Conservation (phyloP, 2,888 invertebrate species). For the Standfussiana lucernea region DNA sequence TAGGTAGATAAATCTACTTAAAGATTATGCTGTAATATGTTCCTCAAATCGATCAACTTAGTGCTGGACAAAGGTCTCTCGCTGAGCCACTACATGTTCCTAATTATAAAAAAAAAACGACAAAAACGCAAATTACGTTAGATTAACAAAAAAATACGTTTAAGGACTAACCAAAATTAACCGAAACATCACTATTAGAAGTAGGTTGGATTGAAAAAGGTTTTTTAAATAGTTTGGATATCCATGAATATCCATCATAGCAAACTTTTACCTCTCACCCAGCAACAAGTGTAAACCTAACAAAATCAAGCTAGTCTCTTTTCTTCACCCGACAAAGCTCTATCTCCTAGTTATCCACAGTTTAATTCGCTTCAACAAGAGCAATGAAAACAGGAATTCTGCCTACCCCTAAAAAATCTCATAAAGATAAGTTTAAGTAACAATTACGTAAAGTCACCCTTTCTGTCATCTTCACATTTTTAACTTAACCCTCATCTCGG, state of each 20-base stretch:
- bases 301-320: not conserved
- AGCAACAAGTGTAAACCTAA: not conserved
- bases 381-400: not conserved
- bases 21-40: not conserved
- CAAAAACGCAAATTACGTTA: too few species aligned
- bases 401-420: constrained; percentile 20
- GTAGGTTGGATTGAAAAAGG: not conserved
- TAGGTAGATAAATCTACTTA: constrained; percentile 5
- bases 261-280: not conserved
- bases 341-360: not conserved
- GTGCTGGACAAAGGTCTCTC: not conserved
- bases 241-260: not conserved
- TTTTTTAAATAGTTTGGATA: not conserved
- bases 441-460: constrained; percentile 64
- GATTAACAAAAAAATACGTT: not conserved
- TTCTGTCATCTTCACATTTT: constrained; percentile 65
- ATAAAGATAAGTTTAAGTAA: constrained; percentile 53
- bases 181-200: not conserved
- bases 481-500: constrained; percentile 82
- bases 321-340: not conserved
- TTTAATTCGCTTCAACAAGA: not conserved
- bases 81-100: not conserved
- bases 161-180: not conserved
- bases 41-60: not conserved
- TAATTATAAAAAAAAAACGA: not conserved